Evolutionary conservation across 2,797 vertebrate species (phyloP).

Genomic region (Ibycter americanus): DNA sequence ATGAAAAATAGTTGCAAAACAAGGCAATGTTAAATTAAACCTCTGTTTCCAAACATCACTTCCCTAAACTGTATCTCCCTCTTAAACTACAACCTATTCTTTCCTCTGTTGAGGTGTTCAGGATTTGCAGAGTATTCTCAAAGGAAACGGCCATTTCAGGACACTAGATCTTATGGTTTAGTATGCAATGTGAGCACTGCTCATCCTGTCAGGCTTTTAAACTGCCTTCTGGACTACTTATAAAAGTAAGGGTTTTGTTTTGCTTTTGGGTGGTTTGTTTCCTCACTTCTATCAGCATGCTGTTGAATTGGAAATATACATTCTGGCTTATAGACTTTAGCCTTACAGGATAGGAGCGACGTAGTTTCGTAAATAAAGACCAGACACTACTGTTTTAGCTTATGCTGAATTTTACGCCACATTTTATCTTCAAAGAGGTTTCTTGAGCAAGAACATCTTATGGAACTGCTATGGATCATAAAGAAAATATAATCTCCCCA

Average conservation of each 20-base stretch:
- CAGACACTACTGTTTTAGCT: neutral
- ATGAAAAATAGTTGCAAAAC: neutral
- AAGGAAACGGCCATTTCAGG: neutral
- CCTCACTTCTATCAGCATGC: fast-evolving
- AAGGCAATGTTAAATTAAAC: neutral
- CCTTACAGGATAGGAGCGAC: neutral
- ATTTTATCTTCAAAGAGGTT: neutral
- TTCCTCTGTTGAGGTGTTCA: neutral
- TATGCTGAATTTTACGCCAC: neutral
- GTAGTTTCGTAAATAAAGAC: neutral
- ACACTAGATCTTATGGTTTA: neutral
- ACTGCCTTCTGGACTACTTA: neutral
- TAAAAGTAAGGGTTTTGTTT: neutral
- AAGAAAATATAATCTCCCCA: neutral
- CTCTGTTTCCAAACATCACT: neutral
- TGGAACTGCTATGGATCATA: neutral
- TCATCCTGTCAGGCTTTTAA: neutral
- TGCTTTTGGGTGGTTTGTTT: neutral
- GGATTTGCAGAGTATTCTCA: neutral
- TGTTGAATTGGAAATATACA: neutral
- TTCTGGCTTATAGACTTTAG: neutral
- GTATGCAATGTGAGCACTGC: neutral
- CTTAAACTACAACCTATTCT: neutral
- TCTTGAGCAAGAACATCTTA: neutral
- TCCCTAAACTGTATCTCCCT: neutral